These are phyloP conservation scores for Crypturellus tataupa DNA, from an alignment of 2,797 vertebrate genomes.

Conservation along the genomic window DNA sequence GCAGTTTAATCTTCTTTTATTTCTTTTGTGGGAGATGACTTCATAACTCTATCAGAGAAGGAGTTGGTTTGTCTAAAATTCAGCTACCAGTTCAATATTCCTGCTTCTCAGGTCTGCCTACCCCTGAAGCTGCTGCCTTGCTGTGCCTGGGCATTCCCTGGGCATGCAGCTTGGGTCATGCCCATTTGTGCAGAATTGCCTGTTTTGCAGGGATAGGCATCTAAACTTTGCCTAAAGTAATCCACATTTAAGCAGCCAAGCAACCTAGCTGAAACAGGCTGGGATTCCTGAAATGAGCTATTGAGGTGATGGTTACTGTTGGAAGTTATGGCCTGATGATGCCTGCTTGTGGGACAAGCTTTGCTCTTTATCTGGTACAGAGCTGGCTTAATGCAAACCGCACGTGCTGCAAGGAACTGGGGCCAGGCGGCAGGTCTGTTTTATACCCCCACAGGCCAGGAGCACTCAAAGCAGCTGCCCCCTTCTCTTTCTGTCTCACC, in stretches of 20 bases:
- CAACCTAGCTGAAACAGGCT: no score
- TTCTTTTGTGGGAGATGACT: background rate
- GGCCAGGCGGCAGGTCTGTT: background rate
- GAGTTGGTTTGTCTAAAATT: background rate
- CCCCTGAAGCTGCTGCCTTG: background rate
- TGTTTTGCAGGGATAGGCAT: background rate
- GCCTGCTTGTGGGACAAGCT: background rate
- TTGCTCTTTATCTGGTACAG: background rate
- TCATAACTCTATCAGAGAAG: background rate
- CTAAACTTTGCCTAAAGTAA: background rate
- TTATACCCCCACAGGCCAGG: background rate
- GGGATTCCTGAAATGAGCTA: background rate
- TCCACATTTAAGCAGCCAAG: background rate
- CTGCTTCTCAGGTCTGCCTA: background rate
- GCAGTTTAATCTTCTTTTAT: background rate
- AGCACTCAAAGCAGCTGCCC: no score
- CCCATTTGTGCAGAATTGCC: background rate
- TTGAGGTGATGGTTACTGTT: background rate
- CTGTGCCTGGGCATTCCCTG: background rate
- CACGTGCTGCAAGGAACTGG: fast-evolving
- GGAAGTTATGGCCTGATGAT: background rate
- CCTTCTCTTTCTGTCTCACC: background rate
- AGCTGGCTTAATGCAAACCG: background rate
- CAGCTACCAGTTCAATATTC: background rate
- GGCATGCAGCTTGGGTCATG: fast-evolving